Base-by-base conservation (phyloP, 1,140 invertebrate genomes). In the Amphibalanus amphitrite region DNA sequence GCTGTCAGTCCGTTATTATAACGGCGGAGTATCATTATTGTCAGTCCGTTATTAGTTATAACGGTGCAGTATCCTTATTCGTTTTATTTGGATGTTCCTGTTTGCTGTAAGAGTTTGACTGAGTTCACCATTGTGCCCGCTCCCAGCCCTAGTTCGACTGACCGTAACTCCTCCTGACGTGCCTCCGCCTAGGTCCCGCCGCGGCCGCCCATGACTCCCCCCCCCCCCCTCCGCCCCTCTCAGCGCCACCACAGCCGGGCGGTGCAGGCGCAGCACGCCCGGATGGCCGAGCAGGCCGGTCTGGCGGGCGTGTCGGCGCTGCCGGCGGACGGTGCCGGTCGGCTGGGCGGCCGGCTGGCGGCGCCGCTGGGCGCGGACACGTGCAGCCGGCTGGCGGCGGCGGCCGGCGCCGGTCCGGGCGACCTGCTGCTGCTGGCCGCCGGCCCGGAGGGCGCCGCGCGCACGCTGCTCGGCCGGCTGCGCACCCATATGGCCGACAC, bases 391-490 rank as follows among this genome's bases (percentile, higher is more conserved):
- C 47, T 59, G 47, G 20, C 17, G 47, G 47, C 47, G 47, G 47
- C 47, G 13, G 47, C 20, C 17, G 47, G 47, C 17, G 47, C 47
- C 13, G 10, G 47, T 8, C 47, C 47, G 1, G 47, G 71, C 33
- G 71, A 68, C 67, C 3, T 72, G 23, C 69, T 69, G 28, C n/a
- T 67, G 65, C 23, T 73, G 47, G 72, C 65, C 38, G 40, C 73
- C 28, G 71, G 72, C 1, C n/a, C 26, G 33, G 29, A 28, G 28
- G 28, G 30, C 13, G 26, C 30, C 15, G 47, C 13, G 86, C 82
- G 83, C 77, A 78, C 78, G 72, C 75, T 88, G 72, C 81, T 94
- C 75, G 92, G 92, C 71, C 88, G 87, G 81, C 77, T 92, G 28
- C 82, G 90, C 71, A 73, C 86, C 68, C 81, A 85, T 71, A 84